Conservation (phyloP, 1,140 invertebrate genomes). For the Dendrolimus kikuchii region DNA sequence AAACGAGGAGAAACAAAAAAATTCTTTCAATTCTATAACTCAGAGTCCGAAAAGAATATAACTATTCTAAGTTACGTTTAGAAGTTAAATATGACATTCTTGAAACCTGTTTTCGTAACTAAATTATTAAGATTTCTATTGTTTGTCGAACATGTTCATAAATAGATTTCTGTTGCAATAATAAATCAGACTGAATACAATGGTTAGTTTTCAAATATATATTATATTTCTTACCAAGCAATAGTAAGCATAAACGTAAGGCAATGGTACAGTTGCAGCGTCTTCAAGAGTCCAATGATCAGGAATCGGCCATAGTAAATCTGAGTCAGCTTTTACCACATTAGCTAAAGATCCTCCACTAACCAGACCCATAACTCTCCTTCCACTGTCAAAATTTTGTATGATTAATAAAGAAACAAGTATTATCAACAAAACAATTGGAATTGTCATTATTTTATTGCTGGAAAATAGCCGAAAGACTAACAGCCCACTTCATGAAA, state of each 20-base stretch:
- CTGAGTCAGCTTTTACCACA: slow-evolving; percentile 21
- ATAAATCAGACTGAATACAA: not conserved
- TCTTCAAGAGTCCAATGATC: slow-evolving; percentile 82
- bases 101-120: no score
- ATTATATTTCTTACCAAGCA: slow-evolving; percentile 59
- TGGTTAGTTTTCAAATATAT: not conserved
- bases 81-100: no score
- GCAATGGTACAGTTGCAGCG: slow-evolving; percentile 81
- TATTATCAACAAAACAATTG: not conserved
- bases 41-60: no score
- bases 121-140: no score
- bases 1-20: no score
- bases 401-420: not conserved
- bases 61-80: no score
- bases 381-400: slow-evolving; percentile 17
- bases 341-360: slow-evolving; percentile 13
- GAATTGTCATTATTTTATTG: no score
- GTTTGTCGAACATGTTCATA: no score
- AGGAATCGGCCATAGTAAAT: slow-evolving; percentile 80
- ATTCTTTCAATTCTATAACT: no score
- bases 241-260: slow-evolving; percentile 52
- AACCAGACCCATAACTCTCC: slow-evolving; percentile 29
- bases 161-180: no score
- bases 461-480: no score
- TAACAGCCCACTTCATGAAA: no score